A percentile compares a stretch with the other conserved stretches of the same genome.
phyloP scores from a whole-genome alignment of 92 coral and sea anemone genomes.

The Palythoa grandis region DNA sequence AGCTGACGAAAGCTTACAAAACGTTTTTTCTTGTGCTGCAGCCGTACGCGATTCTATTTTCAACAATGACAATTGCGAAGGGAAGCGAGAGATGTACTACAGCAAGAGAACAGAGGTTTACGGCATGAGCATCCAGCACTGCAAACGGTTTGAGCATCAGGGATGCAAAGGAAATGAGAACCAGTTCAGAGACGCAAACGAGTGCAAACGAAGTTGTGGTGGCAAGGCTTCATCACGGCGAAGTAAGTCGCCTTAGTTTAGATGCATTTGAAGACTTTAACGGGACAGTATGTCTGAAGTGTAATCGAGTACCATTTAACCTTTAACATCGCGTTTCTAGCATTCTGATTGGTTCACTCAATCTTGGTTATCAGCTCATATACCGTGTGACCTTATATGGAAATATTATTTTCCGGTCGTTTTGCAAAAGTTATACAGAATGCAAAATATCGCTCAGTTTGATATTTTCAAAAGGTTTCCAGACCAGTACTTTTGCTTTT shows the following conservation, averaged over 20 bases:
- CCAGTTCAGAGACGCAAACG: background rate
- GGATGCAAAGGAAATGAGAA: slow-evolving; percentile 39
- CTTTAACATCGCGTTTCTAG: too few species aligned
- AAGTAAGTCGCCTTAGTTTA: slow-evolving; percentile 7
- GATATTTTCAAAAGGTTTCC: too few species aligned
- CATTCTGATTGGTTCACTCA: too few species aligned
- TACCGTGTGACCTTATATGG: too few species aligned
- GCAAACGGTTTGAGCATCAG: slow-evolving; percentile 7
- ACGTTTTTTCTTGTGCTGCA: background rate
- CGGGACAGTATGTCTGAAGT: too few species aligned
- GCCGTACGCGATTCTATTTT: slow-evolving; percentile 40
- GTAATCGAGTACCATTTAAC: background rate
- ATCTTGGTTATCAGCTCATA: too few species aligned
- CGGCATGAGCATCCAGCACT: slow-evolving; percentile 30
- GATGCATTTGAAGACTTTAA: background rate
- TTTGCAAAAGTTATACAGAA: too few species aligned
- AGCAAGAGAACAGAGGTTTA: slow-evolving; percentile 18
- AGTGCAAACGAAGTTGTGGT: slow-evolving; percentile 16
- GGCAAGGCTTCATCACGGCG: slow-evolving; percentile 16
- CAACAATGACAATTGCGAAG: slow-evolving; percentile 26
- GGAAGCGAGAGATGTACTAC: slow-evolving; percentile 41
- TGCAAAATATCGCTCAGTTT: too few species aligned
- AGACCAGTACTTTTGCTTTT: too few species aligned
- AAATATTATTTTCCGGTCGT: too few species aligned
- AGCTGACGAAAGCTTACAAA: background rate